Base-by-base conservation (phyloP, 35 echinoderm and acorn worm species). In the Eucidaris tribuloides region DNA sequence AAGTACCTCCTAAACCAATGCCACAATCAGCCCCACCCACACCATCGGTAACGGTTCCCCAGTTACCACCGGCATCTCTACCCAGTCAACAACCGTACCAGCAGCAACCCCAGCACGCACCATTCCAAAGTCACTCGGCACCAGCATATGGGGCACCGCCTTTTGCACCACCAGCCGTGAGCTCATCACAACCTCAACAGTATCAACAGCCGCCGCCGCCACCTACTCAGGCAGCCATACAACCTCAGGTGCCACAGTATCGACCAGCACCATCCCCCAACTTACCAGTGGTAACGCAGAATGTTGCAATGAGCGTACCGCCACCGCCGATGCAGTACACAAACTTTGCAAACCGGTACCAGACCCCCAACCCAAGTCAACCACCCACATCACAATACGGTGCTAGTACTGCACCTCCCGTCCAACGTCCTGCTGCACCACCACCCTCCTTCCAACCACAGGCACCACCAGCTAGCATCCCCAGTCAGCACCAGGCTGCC, bases 181-280 rank as follows among this genome's bases (percentile, higher is more conserved):
- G 79, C 22, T 39, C 89, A 19, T 43, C 89, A 25, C 36, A 42
- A 58, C 39, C 83, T 27, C 64, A 61, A 33, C 89, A 86, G 37
- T 13, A 78, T 70, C 7, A 82, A 82, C 87, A 71, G 68, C 89
- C 83, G 32, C 66, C 88, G 5, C 65, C 71, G 18, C 80, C 68
- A 34, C 42, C 64, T 35, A 39, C n/a, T n/a, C n/a, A n/a, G n/a
- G n/a, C n/a, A n/a, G n/a, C n/a, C 28, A 31, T 85, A 72, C 29
- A 31, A n/a, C 35, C 84, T 28, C 5, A 18, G 0, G 71, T 35
- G 15, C 18, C 83, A 76, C n/a, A 31, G 44, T 17, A 28, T 35
- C 14, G 2, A 46, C n/a, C 42, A 65, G 13, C 42, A 20, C 81
- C 76, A 1, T 82, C 82, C 41, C 88, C 88, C 6, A 20, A 38